These are phyloP conservation scores for Diplazon laetatorius DNA, from an alignment of 2,888 invertebrate genomes.

Conservation along the genomic window DNA sequence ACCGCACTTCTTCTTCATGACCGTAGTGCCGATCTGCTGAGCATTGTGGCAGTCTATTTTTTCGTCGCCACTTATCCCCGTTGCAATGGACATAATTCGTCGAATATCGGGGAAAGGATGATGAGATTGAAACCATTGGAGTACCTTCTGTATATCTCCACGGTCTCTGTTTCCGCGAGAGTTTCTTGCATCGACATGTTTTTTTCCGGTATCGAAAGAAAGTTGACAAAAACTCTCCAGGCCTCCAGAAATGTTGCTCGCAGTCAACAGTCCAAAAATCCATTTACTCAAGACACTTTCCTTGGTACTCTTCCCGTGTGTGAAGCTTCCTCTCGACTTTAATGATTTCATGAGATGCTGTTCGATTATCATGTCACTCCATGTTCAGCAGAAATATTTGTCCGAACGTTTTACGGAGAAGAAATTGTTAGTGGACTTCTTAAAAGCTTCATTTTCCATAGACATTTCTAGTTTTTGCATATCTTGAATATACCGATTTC, in stretches of 20 bases:
- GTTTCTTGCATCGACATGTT: constrained; percentile 56
- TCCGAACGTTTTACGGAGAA: constrained; percentile 63
- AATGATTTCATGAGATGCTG: constrained; percentile 14
- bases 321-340: constrained; percentile 40
- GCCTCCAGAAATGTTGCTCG: constrained; percentile 17
- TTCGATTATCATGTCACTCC: constrained; percentile 50
- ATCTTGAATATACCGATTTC: constrained; percentile 62
- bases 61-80: constrained; percentile 8
- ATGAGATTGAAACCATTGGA: constrained; percentile 29
- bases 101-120: not conserved
- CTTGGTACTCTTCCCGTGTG: constrained; percentile 53
- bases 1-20: not conserved
- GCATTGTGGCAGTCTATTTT: constrained; percentile 25
- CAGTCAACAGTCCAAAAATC: constrained; percentile 3
- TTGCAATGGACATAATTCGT: constrained; percentile 2
- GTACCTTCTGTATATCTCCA: constrained; percentile 26
- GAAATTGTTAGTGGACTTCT: constrained; percentile 58
- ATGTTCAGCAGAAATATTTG: constrained; percentile 65
- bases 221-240: no score
- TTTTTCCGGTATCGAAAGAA: no score
- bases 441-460: constrained; percentile 59
- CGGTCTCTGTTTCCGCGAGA: constrained; percentile 61
- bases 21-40: not conserved
- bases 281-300: constrained; percentile 63
- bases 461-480: constrained; percentile 55